Percentiles rank a stretch among this genome's conserved stretches.
phyloP scores from a whole-genome alignment of 2,888 invertebrate genomes.

The Slavum lentiscoides region DNA sequence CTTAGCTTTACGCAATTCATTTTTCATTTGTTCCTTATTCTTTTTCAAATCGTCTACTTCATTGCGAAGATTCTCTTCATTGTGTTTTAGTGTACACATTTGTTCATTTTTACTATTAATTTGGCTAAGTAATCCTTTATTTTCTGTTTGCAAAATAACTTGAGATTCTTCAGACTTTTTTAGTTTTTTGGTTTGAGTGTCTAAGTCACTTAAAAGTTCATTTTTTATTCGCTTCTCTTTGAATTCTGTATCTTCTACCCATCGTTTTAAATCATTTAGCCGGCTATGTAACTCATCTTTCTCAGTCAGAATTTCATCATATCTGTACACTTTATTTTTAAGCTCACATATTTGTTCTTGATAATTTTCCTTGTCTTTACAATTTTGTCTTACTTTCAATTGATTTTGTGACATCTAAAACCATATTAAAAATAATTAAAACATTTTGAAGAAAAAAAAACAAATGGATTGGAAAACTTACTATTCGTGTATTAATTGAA shows the following conservation, averaged over 20 bases:
- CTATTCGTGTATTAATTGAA: no score
- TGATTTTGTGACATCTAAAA: not conserved
- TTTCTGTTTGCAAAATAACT: not conserved
- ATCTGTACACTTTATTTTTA: not conserved
- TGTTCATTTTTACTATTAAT: not conserved
- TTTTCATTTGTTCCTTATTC: not conserved
- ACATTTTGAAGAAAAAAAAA: no score
- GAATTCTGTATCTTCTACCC: not conserved
- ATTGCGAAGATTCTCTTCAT: not conserved
- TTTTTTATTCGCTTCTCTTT: not conserved
- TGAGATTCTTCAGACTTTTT: not conserved
- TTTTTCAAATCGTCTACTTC: not conserved
- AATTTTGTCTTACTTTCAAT: not conserved
- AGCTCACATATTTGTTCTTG: not conserved
- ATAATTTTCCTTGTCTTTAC: not conserved
- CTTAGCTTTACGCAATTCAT: not conserved
- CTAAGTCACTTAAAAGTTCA: not conserved
- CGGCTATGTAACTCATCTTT: not conserved
- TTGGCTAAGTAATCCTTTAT: not conserved
- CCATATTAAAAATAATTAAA: no score
- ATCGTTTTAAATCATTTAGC: not conserved
- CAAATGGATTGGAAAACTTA: no score
- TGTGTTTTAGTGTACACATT: not conserved
- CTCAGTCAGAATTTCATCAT: not conserved
- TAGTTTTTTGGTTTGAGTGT: not conserved